Conservation (phyloP, 2,888 invertebrate genomes). For the Spialia ferax region DNA sequence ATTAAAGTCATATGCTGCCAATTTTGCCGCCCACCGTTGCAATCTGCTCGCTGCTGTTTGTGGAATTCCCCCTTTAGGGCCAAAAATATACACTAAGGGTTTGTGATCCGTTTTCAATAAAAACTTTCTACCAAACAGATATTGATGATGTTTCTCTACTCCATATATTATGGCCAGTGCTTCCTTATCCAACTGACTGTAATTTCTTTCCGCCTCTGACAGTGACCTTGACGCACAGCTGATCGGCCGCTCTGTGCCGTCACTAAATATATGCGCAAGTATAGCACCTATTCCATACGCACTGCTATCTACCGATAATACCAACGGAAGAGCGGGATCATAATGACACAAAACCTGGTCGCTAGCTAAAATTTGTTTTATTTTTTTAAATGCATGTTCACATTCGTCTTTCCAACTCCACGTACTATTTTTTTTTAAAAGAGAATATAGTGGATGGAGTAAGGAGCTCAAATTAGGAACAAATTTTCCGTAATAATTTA, state of each 20-base stretch:
- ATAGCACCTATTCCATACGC: too few species aligned
- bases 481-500: slow-evolving; percentile 48
- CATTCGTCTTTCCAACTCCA: background rate
- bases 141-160: slow-evolving; percentile 48
- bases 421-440: slow-evolving; percentile 37
- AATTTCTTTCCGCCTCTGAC: too few species aligned
- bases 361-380: background rate
- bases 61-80: slow-evolving; percentile 44
- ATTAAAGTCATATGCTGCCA: slow-evolving; percentile 55
- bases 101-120: slow-evolving; percentile 62
- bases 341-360: too few species aligned
- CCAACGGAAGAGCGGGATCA: too few species aligned
- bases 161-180: slow-evolving; percentile 50
- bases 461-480: slow-evolving; percentile 41
- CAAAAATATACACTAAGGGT: slow-evolving; percentile 61
- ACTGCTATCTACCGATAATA: too few species aligned
- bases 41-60: slow-evolving; percentile 52
- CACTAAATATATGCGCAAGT: too few species aligned
- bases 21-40: slow-evolving; percentile 53
- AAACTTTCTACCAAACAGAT: slow-evolving; percentile 49
- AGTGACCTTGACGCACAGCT: too few species aligned
- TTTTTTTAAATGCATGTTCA: background rate
- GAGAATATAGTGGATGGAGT: slow-evolving; percentile 41
- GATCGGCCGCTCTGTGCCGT: too few species aligned
- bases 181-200: slow-evolving; percentile 48